phyloP scores from a whole-genome alignment of 2,797 vertebrate genomes.

The Argyrosomus regius region DNA sequence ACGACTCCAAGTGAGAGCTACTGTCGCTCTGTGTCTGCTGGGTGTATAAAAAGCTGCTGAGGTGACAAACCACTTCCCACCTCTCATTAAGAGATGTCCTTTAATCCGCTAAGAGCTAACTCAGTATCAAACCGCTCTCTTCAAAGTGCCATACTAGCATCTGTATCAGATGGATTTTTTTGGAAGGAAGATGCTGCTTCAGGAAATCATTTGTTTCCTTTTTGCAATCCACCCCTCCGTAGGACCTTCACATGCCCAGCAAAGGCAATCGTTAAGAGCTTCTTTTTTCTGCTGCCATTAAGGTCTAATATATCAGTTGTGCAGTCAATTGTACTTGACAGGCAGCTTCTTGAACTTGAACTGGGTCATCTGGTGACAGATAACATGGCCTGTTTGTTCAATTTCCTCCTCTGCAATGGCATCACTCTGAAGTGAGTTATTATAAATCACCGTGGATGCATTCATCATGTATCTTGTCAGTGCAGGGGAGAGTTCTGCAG shows the following conservation, averaged over 20 bases:
- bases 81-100: constrained; percentile 27
- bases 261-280: constrained; percentile 83
- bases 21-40: not conserved
- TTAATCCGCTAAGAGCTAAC: constrained; percentile 37
- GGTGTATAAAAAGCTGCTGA: not conserved
- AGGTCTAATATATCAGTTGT: constrained; percentile 87
- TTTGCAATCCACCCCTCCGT: constrained; percentile 73
- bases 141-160: constrained; percentile 32
- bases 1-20: not conserved
- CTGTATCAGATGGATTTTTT: constrained; percentile 65
- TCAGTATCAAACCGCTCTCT: constrained; percentile 18
- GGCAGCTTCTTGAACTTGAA: constrained; percentile 87
- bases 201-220: constrained; percentile 81
- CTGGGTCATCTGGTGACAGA: constrained; percentile 86
- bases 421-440: constrained; percentile 78
- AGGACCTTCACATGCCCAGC: constrained; percentile 82
- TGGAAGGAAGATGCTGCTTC: constrained; percentile 65
- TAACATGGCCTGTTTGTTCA: constrained; percentile 84
- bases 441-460: constrained; percentile 84
- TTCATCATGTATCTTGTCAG: constrained; percentile 84
- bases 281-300: constrained; percentile 83
- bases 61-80: constrained; percentile 16
- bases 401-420: constrained; percentile 81
- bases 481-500: constrained; percentile 34
- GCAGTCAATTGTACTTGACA: constrained; percentile 86